phyloP scores from a whole-genome alignment of 1,140 invertebrate species.

The Aphaenogaster ashmeadi region DNA sequence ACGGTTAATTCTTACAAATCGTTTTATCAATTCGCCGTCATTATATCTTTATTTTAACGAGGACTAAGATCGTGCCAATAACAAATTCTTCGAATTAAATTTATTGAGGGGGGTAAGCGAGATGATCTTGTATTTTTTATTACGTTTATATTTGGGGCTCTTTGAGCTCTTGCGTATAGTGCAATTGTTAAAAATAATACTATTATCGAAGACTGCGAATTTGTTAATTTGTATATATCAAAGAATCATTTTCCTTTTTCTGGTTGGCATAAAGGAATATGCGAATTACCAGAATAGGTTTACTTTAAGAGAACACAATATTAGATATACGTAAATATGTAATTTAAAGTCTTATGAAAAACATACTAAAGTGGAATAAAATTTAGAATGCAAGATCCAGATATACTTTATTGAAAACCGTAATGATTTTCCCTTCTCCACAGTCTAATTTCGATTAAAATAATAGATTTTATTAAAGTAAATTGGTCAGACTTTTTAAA shows the following conservation, averaged over 20 bases:
- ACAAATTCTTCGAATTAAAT: slow-evolving; percentile 28
- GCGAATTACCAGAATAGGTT: slow-evolving; percentile 19
- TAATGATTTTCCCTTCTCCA: background rate
- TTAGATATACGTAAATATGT: background rate
- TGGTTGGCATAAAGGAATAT: slow-evolving; percentile 17
- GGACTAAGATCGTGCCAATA: slow-evolving; percentile 48
- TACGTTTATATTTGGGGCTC: slow-evolving; percentile 32
- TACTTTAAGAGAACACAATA: slow-evolving; percentile 25
- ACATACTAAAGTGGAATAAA: slow-evolving; percentile 46
- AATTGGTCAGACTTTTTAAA: background rate
- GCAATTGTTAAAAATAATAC: slow-evolving; percentile 17
- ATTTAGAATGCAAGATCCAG: background rate
- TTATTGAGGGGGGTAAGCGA: slow-evolving; percentile 3
- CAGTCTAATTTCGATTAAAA: background rate
- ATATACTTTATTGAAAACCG: background rate
- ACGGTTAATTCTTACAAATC: slow-evolving; percentile 38
- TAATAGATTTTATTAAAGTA: background rate
- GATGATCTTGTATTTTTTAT: slow-evolving; percentile 54
- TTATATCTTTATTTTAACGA: slow-evolving; percentile 50
- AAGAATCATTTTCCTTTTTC: slow-evolving; percentile 3
- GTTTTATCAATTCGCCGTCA: slow-evolving; percentile 17
- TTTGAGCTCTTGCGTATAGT: background rate
- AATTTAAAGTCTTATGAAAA: slow-evolving; percentile 34
- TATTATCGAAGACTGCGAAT: slow-evolving; percentile 30
- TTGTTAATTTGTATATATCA: slow-evolving; percentile 41